Evolutionary conservation across 2,888 invertebrate genomes (phyloP).

Genomic region (Pammene fasciana): DNA sequence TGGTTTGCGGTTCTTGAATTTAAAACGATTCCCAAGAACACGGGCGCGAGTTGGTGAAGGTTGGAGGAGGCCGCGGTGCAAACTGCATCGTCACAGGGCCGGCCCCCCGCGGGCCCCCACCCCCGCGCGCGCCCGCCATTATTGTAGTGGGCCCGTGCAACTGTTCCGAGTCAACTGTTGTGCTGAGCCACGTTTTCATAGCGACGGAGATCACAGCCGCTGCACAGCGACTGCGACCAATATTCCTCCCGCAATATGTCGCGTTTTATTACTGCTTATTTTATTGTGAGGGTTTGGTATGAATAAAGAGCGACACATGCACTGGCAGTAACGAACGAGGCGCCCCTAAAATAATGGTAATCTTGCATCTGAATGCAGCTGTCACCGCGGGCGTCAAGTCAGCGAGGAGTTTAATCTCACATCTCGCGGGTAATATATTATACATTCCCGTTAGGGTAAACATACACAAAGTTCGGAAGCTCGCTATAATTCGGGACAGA

Average conservation of each 20-base stretch:
- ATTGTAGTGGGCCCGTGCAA: slow-evolving; percentile 68
- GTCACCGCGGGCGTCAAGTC: slow-evolving; percentile 34
- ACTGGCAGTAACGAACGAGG: slow-evolving; percentile 29
- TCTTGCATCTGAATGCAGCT: slow-evolving; percentile 40
- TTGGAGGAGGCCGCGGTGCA: slow-evolving; percentile 82
- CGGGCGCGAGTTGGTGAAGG: slow-evolving; percentile 82
- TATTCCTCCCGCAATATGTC: slow-evolving; percentile 62
- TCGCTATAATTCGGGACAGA: slow-evolving; percentile 34
- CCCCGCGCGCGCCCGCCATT: slow-evolving; percentile 60
- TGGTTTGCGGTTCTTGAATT: slow-evolving; percentile 80
- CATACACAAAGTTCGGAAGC: slow-evolving; percentile 38
- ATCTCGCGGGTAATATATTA: slow-evolving; percentile 38
- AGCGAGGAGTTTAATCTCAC: slow-evolving; percentile 36
- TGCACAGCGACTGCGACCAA: slow-evolving; percentile 64
- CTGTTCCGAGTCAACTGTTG: slow-evolving; percentile 76
- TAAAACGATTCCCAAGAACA: slow-evolving; percentile 83
- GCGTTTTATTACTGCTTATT: slow-evolving; percentile 53
- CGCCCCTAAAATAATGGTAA: slow-evolving; percentile 38
- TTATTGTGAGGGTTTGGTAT: slow-evolving; percentile 49
- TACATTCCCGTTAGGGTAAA: slow-evolving; percentile 40
- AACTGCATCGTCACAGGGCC: slow-evolving; percentile 79
- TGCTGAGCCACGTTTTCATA: slow-evolving; percentile 76
- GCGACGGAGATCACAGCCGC: slow-evolving; percentile 62
- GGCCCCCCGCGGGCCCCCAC: slow-evolving; percentile 55
- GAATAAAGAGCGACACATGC: slow-evolving; percentile 50